These are phyloP conservation scores for Drosophila falleni DNA, from an alignment of 2,888 invertebrate genomes.

Conservation along the genomic window DNA sequence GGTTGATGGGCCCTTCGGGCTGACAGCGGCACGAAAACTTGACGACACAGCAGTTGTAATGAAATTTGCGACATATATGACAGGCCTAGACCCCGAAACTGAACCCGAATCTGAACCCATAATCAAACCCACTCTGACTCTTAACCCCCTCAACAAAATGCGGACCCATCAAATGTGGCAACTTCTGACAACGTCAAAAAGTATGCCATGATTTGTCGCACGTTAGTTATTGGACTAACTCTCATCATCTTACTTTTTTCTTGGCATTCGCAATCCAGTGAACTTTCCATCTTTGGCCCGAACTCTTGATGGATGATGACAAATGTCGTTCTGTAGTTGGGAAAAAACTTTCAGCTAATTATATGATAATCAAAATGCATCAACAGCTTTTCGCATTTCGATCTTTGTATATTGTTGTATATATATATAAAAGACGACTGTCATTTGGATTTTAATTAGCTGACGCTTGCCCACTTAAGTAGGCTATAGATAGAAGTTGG, in stretches of 20 bases:
- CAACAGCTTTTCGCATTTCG: slow-evolving; percentile 35
- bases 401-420: slow-evolving; percentile 6
- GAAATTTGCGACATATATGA: slow-evolving; percentile 78
- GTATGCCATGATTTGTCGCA: slow-evolving; percentile 69
- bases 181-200: slow-evolving; percentile 72
- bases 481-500: slow-evolving; percentile 34
- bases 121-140: not conserved
- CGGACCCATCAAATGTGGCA: slow-evolving; percentile 45
- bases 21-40: slow-evolving; percentile 76
- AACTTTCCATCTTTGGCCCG: slow-evolving; percentile 29
- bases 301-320: slow-evolving; percentile 66
- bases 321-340: slow-evolving; percentile 49
- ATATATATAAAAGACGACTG: slow-evolving; percentile 42
- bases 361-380: slow-evolving; percentile 74
- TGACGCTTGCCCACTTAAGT: slow-evolving; percentile 47
- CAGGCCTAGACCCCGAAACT: slow-evolving; percentile 39
- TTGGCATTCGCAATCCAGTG: not conserved
- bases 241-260: slow-evolving; percentile 2
- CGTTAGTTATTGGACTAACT: slow-evolving; percentile 36
- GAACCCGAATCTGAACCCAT: not conserved
- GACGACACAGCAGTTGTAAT: slow-evolving; percentile 77
- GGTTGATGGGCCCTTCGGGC: slow-evolving; percentile 67
- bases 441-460: slow-evolving; percentile 73
- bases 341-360: slow-evolving; percentile 63
- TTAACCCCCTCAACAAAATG: slow-evolving; percentile 5